These are phyloP conservation scores for Bettongia penicillata DNA, from an alignment of 2,113 vertebrate genomes.

Conservation along the genomic window DNA sequence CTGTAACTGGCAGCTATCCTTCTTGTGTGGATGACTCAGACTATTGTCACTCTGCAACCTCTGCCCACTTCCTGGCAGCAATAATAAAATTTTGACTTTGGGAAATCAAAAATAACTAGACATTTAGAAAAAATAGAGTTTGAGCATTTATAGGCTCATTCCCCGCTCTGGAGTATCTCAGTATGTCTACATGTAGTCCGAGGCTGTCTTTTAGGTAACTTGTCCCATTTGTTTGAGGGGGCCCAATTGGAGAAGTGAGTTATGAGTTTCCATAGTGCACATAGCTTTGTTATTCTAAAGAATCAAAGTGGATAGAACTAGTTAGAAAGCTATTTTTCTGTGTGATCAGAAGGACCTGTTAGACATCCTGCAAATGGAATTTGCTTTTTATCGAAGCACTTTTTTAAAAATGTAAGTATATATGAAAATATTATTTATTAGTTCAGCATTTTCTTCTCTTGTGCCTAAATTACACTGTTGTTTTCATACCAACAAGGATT, in stretches of 20 bases:
- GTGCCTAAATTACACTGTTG: conserved; percentile 3
- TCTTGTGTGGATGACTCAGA: neutral
- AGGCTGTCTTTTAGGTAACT: neutral
- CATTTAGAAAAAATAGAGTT: neutral
- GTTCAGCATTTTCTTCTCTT: neutral
- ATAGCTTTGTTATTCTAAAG: conserved; percentile 12
- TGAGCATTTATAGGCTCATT: neutral
- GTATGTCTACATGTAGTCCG: neutral
- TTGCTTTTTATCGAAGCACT: conserved; percentile 6
- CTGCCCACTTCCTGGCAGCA: neutral
- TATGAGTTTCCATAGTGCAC: neutral
- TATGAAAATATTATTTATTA: neutral
- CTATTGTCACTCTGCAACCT: neutral
- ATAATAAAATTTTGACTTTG: neutral
- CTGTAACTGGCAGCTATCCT: neutral
- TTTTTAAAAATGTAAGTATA: neutral
- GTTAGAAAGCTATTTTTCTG: neutral
- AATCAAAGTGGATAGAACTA: neutral
- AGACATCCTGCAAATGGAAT: neutral
- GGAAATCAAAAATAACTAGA: neutral
- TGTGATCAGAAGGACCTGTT: neutral
- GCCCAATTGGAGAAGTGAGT: neutral
- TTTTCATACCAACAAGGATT: neutral
- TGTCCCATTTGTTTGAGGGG: conserved; percentile 8
- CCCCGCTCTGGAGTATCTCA: neutral